Conservation (phyloP, 1,140 invertebrate genomes). For the Penaeus vannamei region DNA sequence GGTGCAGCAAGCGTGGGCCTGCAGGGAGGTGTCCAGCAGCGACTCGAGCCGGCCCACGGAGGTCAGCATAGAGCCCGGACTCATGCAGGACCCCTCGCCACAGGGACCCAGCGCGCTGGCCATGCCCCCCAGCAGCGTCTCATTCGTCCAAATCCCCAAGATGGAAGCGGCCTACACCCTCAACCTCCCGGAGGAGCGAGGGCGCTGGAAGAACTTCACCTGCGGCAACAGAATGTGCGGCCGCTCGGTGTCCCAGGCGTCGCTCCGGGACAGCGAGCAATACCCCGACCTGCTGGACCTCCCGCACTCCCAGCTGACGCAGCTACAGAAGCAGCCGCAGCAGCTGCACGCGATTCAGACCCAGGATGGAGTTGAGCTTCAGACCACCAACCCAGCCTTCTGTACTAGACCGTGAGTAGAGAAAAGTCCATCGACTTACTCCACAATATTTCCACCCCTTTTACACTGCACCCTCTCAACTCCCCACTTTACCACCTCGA, state of each 20-base stretch:
- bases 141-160: constrained; percentile 16
- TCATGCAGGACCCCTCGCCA: neutral
- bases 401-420: neutral
- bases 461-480: too few relatives aligned
- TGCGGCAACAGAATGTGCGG: too few relatives aligned
- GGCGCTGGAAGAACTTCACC: constrained; percentile 29
- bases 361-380: neutral
- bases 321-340: neutral
- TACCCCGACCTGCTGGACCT: constrained; percentile 15
- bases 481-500: too few relatives aligned
- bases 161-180: neutral
- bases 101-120: neutral
- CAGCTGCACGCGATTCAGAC: neutral
- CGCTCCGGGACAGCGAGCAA: neutral
- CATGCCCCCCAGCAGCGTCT: constrained; percentile 28
- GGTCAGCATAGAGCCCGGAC: neutral
- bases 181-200: constrained; percentile 30
- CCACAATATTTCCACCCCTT: too few relatives aligned
- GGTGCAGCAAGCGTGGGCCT: constrained; percentile 67
- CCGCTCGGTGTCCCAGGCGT: too few relatives aligned
- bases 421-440: neutral
- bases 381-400: neutral
- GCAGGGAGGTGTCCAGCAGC: neutral
- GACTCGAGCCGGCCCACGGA: neutral
- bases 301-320: neutral